These are phyloP conservation scores for Merluccius polli DNA, from an alignment of 2,797 vertebrate species.

Conservation along the genomic window DNA sequence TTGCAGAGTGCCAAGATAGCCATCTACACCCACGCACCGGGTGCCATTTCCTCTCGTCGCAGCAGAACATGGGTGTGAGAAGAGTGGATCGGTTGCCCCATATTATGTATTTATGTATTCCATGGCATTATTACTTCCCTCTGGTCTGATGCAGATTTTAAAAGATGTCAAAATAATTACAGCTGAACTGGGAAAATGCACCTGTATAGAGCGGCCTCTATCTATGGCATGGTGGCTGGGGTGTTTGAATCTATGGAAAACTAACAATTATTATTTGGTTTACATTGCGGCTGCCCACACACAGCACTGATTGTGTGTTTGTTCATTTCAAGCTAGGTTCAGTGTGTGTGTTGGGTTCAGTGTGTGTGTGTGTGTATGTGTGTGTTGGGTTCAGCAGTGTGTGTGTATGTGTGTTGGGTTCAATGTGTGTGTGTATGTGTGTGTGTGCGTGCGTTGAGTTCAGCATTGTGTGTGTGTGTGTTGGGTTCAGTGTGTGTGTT, in stretches of 20 bases:
- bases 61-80: constrained; percentile 24
- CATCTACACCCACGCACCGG: constrained; percentile 35
- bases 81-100: constrained; percentile 29
- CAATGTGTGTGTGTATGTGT: too few species aligned
- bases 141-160: constrained; percentile 18
- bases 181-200: neutral
- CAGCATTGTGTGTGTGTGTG: too few species aligned
- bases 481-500: too few species aligned
- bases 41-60: constrained; percentile 48
- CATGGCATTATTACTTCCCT: constrained; percentile 26
- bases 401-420: too few species aligned
- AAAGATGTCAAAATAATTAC: constrained; percentile 18
- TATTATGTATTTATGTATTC: constrained; percentile 23
- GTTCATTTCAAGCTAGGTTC: neutral
- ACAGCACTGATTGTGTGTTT: neutral
- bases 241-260: neutral
- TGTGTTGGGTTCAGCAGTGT: too few species aligned
- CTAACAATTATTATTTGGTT: neutral
- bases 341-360: too few species aligned
- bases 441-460: too few species aligned
- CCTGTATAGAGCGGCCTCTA: neutral
- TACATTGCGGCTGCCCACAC: neutral
- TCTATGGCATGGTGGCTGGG: neutral
- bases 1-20: constrained; percentile 41
- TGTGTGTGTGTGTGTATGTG: too few species aligned